These are phyloP conservation scores for Macropus fuliginosus DNA, from an alignment of 2,797 vertebrate species.

Conservation along the genomic window DNA sequence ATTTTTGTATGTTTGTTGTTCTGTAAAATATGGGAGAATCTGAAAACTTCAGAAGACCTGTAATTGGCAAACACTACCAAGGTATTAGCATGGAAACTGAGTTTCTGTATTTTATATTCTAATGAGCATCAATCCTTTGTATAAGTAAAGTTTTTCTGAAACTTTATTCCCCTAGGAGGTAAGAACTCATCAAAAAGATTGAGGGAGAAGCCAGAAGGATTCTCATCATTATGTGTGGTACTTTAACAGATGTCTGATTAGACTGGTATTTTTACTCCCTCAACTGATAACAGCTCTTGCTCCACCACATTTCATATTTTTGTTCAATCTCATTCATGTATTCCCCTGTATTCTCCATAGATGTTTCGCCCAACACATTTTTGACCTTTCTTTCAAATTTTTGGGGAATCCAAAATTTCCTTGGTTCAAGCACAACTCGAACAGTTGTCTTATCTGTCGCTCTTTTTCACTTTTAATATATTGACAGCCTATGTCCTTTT, in stretches of 20 bases:
- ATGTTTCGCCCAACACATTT: neutral
- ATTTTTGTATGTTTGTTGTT: neutral
- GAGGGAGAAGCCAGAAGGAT: neutral
- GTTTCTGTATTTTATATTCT: neutral
- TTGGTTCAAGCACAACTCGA: neutral
- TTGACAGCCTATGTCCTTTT: neutral
- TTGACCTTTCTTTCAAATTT: neutral
- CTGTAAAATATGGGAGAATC: neutral
- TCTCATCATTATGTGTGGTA: neutral
- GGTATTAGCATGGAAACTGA: neutral
- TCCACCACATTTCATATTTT: neutral
- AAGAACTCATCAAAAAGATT: neutral
- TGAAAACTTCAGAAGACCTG: neutral
- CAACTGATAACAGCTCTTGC: neutral
- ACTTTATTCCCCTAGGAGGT: neutral
- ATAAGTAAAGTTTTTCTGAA: neutral
- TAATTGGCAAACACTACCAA: neutral
- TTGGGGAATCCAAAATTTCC: neutral
- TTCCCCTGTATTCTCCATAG: neutral
- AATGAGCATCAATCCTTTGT: neutral
- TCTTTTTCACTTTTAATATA: neutral
- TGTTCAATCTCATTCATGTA: neutral
- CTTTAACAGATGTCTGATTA: neutral
- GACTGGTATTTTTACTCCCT: neutral
- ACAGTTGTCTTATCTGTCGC: neutral